These are phyloP conservation scores for Ceyx margarethae DNA, from an alignment of 2,113 vertebrate species.

Conservation along the genomic window DNA sequence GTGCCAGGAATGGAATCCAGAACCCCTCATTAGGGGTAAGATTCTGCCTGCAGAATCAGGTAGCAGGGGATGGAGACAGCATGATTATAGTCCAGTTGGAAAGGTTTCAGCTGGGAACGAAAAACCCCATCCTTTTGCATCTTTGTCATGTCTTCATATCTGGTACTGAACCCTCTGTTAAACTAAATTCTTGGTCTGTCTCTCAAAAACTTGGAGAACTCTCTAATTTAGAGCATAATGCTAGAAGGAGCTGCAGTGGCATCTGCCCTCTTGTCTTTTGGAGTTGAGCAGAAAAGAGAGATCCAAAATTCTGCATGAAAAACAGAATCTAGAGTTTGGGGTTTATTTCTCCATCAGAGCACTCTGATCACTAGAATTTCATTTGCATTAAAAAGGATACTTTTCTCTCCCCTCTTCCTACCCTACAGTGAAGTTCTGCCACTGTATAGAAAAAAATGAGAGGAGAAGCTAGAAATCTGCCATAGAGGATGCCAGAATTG, in stretches of 20 bases:
- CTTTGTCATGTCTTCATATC: background rate
- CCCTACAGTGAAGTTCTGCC: background rate
- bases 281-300: background rate
- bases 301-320: background rate
- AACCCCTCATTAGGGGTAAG: background rate
- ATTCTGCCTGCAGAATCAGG: background rate
- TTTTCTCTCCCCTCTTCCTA: background rate
- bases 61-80: background rate
- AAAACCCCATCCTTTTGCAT: background rate
- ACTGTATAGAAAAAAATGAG: background rate
- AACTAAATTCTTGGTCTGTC: background rate
- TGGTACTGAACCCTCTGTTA: background rate
- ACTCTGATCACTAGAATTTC: background rate
- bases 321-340: background rate
- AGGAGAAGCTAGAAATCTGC: background rate
- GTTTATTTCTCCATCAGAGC: background rate
- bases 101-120: background rate
- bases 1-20: constrained; percentile 4
- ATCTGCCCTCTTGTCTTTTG: background rate
- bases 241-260: background rate
- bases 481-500: accelerated
- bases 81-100: background rate
- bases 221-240: background rate
- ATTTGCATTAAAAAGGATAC: background rate
- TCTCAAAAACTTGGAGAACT: background rate